Evolutionary conservation across 2,113 vertebrate species (phyloP), one percentile per base, ranked within the genome.

Genomic region (Hyla sarda): DNA sequence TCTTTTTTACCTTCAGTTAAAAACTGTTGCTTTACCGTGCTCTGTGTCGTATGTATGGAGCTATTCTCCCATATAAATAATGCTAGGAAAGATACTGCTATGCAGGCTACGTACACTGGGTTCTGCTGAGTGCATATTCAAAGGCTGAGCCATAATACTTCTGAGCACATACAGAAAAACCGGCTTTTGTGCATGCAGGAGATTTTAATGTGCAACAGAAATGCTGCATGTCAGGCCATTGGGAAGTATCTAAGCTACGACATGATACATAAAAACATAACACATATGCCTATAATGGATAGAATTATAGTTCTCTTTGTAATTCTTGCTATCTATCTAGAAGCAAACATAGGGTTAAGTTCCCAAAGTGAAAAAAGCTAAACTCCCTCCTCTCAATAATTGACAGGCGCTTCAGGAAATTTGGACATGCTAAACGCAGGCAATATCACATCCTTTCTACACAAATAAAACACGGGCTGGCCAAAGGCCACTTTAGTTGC

Each of bases 401-500:
- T 81, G 84, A 86, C 84, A 81, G 76, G 50, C 84, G 84, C 65
- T 86, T 81, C 84, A 86, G 84, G 84, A 86, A 86, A 81, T 86
- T 86, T 81, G 65, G 65, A 86, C 84, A 86, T 86, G 84, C 84
- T 86, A 86, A 86, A 86, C 77, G 65, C 84, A 78, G 76, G 84
- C 84, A 86, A 86, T 86, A 86, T 86, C 84, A 86, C 84, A 86
- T 86, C 84, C 76, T 86, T 69, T 86, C 84, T 81, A 86, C 84
- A 86, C 84, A 86, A 86, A 86, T 86, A 86, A 86, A 86, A 81
- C 84, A 86, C 84, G 34, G 77, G 84, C 76, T 86, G 84, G 84
- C 84, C 84, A 86, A 86, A 86, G 84, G 84, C 84, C 84, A 81
- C 84, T 86, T 86, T 86, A 86, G 84, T 86, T 86, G 76, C 81